Evolutionary conservation across 1,140 invertebrate species (phyloP).

Genomic region (Ridgeia piscesae): DNA sequence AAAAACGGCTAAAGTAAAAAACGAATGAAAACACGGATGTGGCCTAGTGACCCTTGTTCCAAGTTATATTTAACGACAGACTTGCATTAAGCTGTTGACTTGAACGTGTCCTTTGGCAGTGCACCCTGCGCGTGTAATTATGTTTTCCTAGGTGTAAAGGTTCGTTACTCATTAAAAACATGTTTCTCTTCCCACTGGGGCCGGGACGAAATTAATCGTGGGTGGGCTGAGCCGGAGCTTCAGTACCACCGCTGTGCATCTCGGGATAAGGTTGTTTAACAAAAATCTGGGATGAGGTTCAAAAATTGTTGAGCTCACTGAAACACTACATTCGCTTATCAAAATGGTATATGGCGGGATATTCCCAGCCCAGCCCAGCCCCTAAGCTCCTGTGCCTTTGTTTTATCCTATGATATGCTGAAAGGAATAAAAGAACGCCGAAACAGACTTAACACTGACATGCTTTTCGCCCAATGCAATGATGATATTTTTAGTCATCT

Average conservation of each 20-base stretch:
- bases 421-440: neutral
- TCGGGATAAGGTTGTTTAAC: no score
- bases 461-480: neutral
- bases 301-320: no score
- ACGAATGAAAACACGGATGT: neutral
- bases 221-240: no score
- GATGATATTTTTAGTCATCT: neutral
- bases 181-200: neutral
- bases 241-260: no score
- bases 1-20: neutral
- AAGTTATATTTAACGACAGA: slow-evolving; percentile 8
- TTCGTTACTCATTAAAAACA: neutral
- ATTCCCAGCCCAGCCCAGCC: no score
- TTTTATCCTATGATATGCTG: no score
- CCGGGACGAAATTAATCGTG: no score
- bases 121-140: neutral
- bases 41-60: neutral
- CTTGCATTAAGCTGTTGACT: neutral
- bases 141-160: neutral
- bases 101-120: neutral
- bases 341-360: no score
- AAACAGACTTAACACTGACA: neutral
- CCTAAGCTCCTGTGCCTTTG: no score
- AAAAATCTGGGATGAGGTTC: no score
- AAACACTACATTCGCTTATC: no score